Percentiles rank a stretch among this genome's conserved stretches.
Conservation (phyloP, 2,797 vertebrate species). For the Parambassis ranga region DNA sequence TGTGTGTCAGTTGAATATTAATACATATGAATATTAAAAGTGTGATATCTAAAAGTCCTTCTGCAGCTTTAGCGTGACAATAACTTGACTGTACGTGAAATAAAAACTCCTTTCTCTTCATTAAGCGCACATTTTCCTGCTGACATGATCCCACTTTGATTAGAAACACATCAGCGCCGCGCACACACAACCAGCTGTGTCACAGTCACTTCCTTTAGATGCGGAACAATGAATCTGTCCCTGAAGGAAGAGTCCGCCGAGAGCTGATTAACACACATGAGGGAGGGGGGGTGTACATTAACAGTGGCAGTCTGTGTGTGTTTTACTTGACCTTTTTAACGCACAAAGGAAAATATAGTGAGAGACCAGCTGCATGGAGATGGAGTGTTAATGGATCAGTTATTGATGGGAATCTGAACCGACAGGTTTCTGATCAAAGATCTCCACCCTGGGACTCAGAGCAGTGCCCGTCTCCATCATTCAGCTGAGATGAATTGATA, state of each 20-base stretch:
- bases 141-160: slow-evolving; percentile 5
- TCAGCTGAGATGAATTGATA: not conserved
- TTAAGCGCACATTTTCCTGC: not conserved
- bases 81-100: no score
- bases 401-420: not conserved
- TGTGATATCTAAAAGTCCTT: no score
- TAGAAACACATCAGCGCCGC: not conserved
- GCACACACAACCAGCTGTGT: not conserved
- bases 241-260: not conserved
- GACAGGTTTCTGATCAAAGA: slow-evolving; percentile 3
- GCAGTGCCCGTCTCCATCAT: not conserved
- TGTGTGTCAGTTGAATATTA: no score
- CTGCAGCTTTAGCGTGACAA: no score
- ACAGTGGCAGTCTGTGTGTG: not conserved
- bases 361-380: not conserved
- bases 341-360: not conserved
- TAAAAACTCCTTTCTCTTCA: not conserved
- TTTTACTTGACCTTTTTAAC: not conserved
- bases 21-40: no score
- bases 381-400: not conserved
- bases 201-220: not conserved
- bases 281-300: not conserved
- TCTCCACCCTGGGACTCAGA: not conserved
- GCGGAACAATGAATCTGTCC: slow-evolving; percentile 15
- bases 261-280: not conserved